A percentile compares a stretch with the other conserved stretches of the same genome.
Evolutionary conservation across 1,140 invertebrate genomes (phyloP).

Genomic region (Ostrea denselamellosa): DNA sequence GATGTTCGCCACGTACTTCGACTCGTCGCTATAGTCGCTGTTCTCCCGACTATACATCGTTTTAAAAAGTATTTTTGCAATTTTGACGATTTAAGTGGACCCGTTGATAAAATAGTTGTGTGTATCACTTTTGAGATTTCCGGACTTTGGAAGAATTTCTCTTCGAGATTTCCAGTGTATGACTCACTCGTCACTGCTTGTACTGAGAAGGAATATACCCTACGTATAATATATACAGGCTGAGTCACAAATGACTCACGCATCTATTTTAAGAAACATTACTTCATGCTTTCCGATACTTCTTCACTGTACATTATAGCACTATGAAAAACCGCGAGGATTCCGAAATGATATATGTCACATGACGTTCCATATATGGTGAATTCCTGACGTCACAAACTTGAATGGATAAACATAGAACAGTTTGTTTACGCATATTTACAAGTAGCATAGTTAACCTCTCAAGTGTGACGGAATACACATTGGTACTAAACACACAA

Average conservation of each 20-base stretch:
- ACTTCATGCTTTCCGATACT: conserved; percentile 54
- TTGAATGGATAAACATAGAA: conserved; percentile 45
- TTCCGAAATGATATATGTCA: neutral
- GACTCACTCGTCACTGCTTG: conserved; percentile 57
- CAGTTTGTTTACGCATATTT: conserved; percentile 44
- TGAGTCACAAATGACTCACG: conserved; percentile 64
- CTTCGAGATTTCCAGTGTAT: conserved; percentile 49
- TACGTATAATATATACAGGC: conserved; percentile 52
- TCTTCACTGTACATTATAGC: neutral
- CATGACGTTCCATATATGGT: conserved; percentile 41
- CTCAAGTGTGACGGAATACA: conserved; percentile 28
- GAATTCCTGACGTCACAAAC: conserved; percentile 39
- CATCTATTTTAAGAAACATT: conserved; percentile 62
- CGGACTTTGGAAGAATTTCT: conserved; percentile 32
- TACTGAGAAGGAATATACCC: conserved; percentile 61
- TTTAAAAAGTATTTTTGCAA: conserved; percentile 43
- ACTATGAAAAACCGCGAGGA: neutral
- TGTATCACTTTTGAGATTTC: conserved; percentile 46
- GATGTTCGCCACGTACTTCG: conserved; percentile 75
- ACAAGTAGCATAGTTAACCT: conserved; percentile 35
- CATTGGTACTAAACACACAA: conserved; percentile 29
- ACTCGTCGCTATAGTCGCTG: conserved; percentile 64
- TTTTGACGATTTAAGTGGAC: conserved; percentile 22
- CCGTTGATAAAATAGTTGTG: conserved; percentile 6
- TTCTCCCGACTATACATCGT: conserved; percentile 38